phyloP scores from a whole-genome alignment of 2,797 vertebrate genomes.

The Selene dorsalis region DNA sequence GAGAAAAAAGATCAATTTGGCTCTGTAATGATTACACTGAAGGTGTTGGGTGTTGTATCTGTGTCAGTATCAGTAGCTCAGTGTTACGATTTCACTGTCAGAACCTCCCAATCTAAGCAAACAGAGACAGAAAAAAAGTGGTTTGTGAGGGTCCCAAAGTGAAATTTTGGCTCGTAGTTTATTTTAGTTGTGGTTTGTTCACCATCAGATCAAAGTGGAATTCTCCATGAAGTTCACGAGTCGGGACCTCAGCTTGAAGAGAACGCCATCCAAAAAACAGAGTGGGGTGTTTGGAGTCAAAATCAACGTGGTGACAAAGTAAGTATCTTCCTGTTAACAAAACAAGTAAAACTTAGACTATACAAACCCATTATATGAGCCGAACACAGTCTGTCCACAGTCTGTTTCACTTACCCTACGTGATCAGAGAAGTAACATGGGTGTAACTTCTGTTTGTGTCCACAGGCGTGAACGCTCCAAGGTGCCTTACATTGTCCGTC shows the following conservation, averaged over 20 bases:
- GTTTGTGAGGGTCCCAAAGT: not conserved
- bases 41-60: not conserved
- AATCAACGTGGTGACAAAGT: conserved; percentile 98
- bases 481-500: conserved; percentile 98
- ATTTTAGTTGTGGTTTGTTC: conserved; percentile 26
- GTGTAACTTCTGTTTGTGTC: not conserved
- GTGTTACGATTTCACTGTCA: not conserved
- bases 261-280: conserved; percentile 98
- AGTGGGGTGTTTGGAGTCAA: conserved; percentile 98
- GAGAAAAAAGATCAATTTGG: not conserved
- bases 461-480: conserved; percentile 97
- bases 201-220: conserved; percentile 94
- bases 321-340: conserved; percentile 26
- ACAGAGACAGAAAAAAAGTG: not conserved
- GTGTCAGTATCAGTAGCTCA: not conserved
- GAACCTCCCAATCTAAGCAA: not conserved
- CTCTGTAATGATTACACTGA: not conserved
- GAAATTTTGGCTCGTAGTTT: not conserved
- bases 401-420: not conserved
- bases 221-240: conserved; percentile 99
- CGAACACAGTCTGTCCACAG: not conserved
- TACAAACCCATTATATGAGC: not conserved
- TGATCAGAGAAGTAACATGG: not conserved
- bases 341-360: not conserved
- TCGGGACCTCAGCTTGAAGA: conserved; percentile 96